Base-by-base conservation (phyloP, 2,797 vertebrate species). In the Morus bassanus region DNA sequence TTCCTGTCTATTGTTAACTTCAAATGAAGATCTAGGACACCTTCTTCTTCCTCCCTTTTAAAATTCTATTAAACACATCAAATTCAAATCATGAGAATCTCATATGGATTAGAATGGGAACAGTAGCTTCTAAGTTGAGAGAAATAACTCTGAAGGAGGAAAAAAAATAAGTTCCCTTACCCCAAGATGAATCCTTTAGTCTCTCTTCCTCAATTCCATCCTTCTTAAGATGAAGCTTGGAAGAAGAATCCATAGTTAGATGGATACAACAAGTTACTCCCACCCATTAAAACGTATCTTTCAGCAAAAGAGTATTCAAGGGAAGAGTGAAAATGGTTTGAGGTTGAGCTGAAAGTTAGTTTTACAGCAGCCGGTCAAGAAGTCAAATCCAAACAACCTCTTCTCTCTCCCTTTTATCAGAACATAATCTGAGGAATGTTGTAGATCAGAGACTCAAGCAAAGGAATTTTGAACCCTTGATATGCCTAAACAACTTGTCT, bases 191-290 rank as follows among this genome's bases (percentile, higher is more conserved):
- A 85, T 82, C 31, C 35, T 93, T 91, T 89, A 91, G 85, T 89
- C 56, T 91, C 76, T 90, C 35, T 90, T 93, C 74, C 74, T 87
- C 81, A 88, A 85, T 94, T 87, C 83, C 80, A 93, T 79, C 70
- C 63, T 82, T 85, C 70, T 88, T 86, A 94, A 94, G 37, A 89
- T 76, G 85, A 96, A 85, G 86, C 51, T 89, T 91, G 67, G 67
- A 94, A 85, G 88, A 94, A 93, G 93, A 90, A 90, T 68, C 82
- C 63, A 91, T 76, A 94, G 61, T 92, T 95, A 96, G 69, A 92
- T 50, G 53, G 28, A 85, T 85, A 70, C 30, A 89, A 79, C 0
- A 92, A 56, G 39, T 79, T 69, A 88, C 43, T 79, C 35, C 18
- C 43, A 76, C 22, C 11, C 56, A 92, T 68, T 76, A 91, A 93